These are phyloP conservation scores for Panthera uncia DNA, from an alignment of 2,113 vertebrate species.

Conservation along the genomic window DNA sequence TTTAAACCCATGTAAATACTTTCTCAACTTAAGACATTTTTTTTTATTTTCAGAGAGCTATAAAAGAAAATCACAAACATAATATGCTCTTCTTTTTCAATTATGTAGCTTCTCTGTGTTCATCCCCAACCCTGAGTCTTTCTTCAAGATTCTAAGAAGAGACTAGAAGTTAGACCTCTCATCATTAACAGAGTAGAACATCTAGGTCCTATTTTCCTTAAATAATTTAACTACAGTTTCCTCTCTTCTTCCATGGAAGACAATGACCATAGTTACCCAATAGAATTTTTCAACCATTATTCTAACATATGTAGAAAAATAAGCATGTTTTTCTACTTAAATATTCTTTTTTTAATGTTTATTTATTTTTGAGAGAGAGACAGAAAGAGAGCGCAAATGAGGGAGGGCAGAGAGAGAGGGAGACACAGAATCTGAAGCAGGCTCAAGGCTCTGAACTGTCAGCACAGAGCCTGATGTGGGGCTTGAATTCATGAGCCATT, in stretches of 20 bases:
- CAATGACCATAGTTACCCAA: not conserved
- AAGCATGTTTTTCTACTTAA: not conserved
- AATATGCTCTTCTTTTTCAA: not conserved
- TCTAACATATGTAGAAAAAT: not conserved
- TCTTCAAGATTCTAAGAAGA: not conserved
- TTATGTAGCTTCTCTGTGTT: not conserved
- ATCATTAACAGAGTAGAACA: not conserved
- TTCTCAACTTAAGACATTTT: not conserved
- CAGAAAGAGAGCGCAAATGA: too few relatives aligned
- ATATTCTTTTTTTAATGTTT: not conserved
- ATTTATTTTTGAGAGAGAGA: too few relatives aligned
- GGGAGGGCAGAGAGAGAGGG: too few relatives aligned
- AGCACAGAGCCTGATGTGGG: too few relatives aligned
- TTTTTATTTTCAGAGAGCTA: not conserved
- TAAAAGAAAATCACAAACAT: not conserved
- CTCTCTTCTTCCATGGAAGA: not conserved
- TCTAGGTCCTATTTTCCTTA: not conserved
- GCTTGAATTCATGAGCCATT: too few relatives aligned
- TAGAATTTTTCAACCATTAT: slow-evolving; percentile 9
- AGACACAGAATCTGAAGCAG: too few relatives aligned
- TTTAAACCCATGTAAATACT: not conserved
- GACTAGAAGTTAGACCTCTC: not conserved
- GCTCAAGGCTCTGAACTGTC: too few relatives aligned
- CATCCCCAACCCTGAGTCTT: not conserved
- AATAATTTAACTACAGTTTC: not conserved